Evolutionary conservation across 2,113 vertebrate genomes (phyloP).

Genomic region (Labeo rohita): DNA sequence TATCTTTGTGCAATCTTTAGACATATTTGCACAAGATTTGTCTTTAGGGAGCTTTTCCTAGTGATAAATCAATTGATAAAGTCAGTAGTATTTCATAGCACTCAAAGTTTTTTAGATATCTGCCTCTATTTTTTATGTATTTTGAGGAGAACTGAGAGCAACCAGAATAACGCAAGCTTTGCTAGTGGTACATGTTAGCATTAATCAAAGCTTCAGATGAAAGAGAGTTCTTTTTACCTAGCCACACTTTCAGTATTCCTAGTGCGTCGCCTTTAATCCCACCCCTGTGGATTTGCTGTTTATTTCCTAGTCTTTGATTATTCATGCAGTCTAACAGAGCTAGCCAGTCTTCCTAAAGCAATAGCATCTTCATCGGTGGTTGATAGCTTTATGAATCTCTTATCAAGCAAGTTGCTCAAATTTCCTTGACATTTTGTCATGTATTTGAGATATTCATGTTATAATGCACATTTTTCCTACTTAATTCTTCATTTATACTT

Average conservation of each 20-base stretch:
- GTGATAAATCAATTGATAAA: background rate
- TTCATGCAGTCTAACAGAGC: background rate
- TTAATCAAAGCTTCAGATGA: constrained; percentile 19
- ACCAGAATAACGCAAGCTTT: background rate
- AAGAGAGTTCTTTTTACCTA: constrained; percentile 1
- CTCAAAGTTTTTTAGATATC: background rate
- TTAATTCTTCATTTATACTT: background rate
- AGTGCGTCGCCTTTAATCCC: background rate
- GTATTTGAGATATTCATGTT: background rate
- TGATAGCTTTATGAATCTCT: background rate
- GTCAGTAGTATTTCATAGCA: background rate
- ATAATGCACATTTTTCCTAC: background rate
- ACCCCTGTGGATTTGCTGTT: constrained; percentile 30
- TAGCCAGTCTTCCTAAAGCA: background rate
- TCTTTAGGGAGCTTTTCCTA: background rate
- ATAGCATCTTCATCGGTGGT: background rate
- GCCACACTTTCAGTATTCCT: background rate
- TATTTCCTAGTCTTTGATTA: constrained; percentile 30
- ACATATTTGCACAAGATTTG: background rate
- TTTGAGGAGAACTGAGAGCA: constrained; percentile 3
- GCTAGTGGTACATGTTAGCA: background rate
- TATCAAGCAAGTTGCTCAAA: background rate
- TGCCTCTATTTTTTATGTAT: background rate
- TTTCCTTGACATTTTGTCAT: background rate
- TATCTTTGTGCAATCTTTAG: background rate